Evolutionary conservation across 2,113 vertebrate genomes (phyloP).

Genomic region (Poecile atricapillus): DNA sequence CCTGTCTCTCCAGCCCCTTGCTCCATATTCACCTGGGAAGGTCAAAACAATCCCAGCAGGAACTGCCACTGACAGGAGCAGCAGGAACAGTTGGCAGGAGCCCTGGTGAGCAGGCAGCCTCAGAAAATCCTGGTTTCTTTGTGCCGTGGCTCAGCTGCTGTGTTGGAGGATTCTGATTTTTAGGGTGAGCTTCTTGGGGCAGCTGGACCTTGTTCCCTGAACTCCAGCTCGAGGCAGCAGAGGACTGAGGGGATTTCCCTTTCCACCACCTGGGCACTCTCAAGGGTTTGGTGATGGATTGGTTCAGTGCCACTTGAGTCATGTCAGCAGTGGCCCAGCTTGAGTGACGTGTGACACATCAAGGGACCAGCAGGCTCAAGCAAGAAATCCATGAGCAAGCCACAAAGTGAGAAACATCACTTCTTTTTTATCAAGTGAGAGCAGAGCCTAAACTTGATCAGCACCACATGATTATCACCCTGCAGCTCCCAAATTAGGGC

Average conservation of each 20-base stretch:
- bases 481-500: neutral
- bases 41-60: accelerated
- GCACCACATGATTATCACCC: neutral
- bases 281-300: neutral
- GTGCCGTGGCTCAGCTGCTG: neutral
- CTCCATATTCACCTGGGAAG: neutral
- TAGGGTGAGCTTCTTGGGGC: neutral
- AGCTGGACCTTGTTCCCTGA: neutral
- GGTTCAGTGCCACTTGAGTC: neutral
- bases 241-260: neutral
- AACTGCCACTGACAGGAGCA: neutral
- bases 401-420: neutral
- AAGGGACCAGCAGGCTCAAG: neutral
- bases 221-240: neutral
- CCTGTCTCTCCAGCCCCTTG: neutral
- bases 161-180: neutral
- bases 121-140: neutral
- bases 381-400: neutral
- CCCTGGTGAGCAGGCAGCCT: neutral
- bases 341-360: neutral
- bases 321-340: neutral
- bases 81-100: neutral
- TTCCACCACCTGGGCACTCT: neutral
- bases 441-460: neutral
- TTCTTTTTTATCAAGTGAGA: neutral